Evolutionary conservation across 2,113 vertebrate genomes (phyloP).

Genomic region (Marmota flaviventris): DNA sequence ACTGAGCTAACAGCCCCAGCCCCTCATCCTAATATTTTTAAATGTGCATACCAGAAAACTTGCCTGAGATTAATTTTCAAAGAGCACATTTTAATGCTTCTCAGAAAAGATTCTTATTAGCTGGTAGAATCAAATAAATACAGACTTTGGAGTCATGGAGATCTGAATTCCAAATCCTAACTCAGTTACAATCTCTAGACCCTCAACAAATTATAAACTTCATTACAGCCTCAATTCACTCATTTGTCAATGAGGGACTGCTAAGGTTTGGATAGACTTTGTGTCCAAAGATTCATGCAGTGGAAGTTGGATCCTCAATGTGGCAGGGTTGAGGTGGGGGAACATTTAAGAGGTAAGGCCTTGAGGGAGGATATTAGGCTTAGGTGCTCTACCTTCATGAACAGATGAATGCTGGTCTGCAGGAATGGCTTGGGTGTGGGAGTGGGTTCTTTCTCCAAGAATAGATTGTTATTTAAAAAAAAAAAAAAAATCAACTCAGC

Average conservation of each 20-base stretch:
- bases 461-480: neutral
- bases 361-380: too few relatives aligned
- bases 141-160: neutral
- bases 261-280: neutral
- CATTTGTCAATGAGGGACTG: neutral
- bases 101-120: neutral
- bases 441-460: neutral
- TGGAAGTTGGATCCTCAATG: neutral
- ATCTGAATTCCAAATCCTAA: constrained; percentile 14
- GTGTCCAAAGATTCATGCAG: neutral
- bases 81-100: neutral
- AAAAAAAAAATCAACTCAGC: neutral
- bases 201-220: neutral
- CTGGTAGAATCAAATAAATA: neutral
- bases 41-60: neutral
- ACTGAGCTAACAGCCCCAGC: too few relatives aligned
- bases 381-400: neutral
- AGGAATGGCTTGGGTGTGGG: neutral
- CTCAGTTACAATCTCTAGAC: neutral
- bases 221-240: constrained; percentile 9
- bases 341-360: neutral
- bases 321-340: neutral
- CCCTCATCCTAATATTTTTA: neutral
- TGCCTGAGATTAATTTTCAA: neutral
- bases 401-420: neutral